Base-by-base conservation (phyloP, 2,888 invertebrate species). In the Lumbricus terrestris region DNA sequence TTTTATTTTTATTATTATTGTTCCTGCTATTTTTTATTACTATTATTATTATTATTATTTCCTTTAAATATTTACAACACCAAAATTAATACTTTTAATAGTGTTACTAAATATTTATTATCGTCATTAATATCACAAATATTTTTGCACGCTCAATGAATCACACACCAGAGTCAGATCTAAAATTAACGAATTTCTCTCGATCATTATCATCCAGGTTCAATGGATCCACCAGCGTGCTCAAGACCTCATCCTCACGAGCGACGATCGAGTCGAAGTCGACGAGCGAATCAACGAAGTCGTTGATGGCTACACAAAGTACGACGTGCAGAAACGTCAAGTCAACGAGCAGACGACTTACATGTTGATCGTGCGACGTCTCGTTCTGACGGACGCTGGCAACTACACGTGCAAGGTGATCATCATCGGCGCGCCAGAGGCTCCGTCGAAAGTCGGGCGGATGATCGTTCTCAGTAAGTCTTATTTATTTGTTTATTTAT, bases 321-420 rank as follows among this genome's bases (percentile, higher is more conserved):
- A 91, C 83, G 91, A 91, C 69, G 88, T 92, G 2, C n/a, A 82
- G 35, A 88, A 40, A 82, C 88, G 33, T 35, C 18, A 69, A 13
- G 29, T 34, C 23, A 92, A 92, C 4, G 91, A 91, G 8, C 91
- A 89, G 35, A 89, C 82, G 15, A 91, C 89, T 20, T 92, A 90
- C 90, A 91, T 90, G 20, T 33, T 92, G 16, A 90, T 91, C 35
- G 89, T 92, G 16, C 90, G 91, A 90, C 91, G 92, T 6, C 90
- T 92, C 88, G 92, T 92, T 54, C 85, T 90, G n/a, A 89, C 90
- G 29, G 92, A 92, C 69, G 88, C 90, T 34, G 88, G 94, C 8
- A 91, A 38, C 1, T 92, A 92, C 89, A 89, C 90, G 16, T 92
- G 92, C 88, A 90, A 89, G 85, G 90, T 92, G 38, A n/a, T 88